Base-by-base conservation (phyloP, 92 coral and sea anemone genomes). In the Porites evermanni region DNA sequence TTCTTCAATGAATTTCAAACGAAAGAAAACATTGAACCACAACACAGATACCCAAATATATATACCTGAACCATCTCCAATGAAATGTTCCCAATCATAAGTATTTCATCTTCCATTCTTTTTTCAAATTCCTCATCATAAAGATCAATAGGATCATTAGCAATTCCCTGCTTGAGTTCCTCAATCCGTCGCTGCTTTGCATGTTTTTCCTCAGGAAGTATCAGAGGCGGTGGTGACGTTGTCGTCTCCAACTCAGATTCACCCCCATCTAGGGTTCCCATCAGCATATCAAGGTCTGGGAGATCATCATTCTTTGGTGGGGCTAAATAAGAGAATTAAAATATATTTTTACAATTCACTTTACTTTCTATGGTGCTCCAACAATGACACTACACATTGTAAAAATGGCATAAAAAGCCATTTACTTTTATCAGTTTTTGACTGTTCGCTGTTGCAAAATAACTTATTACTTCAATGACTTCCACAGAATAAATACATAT, bases 41-140 rank as follows among this genome's bases (percentile, higher is more conserved):
- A 18, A 52, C 24, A 61, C 8, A 24, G 1, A 53, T 44, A 61
- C 17, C 7, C 61, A 47, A 61, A 5, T 26, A 63, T 54, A 6
- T 82, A 20, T 74, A 97, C 99, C 98, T 97, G 99, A 64, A 97
- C 98, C 89, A 93, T 98, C 78, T 97, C 99, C 79, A 97, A 85
- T 67, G 99, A 95, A 53, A 97, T 95, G 50, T 94, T 94, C 32
- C 99, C 99, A 84, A 97, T 93, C 99, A 97, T 97, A 38, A 97
- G 88, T 9, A 97, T 87, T 70, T 97, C 99, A 14, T 97, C 99
- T 72, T 95, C 98, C 91, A 97, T 93, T 70, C 92, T 84, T 84
- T 92, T 95, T 75, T 97, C 94, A 93, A 97, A 97, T 64, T 97
- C 93, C 65, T 97, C 98, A 71, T 89, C 89, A 77, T 97, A 95